Evolutionary conservation across 2,797 vertebrate species (phyloP).

Genomic region (Poeciliopsis turneri): DNA sequence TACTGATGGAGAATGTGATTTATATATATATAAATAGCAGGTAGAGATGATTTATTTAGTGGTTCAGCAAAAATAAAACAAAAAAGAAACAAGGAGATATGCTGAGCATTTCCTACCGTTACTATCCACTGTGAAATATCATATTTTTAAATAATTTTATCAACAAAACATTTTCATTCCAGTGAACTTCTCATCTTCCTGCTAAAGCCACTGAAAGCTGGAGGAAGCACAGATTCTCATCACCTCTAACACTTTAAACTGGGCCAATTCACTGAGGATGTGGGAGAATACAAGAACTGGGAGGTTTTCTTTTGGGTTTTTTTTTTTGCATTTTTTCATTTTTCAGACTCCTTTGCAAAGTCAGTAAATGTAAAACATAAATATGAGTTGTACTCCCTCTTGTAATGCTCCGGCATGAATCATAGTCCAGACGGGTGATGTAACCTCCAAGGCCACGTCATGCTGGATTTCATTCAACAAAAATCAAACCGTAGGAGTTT

Average conservation of each 20-base stretch:
- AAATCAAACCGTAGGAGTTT: slow-evolving; percentile 10
- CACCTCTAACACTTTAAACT: neutral
- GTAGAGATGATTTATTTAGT: neutral
- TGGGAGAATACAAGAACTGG: neutral
- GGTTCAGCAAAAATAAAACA: neutral
- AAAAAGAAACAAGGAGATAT: neutral
- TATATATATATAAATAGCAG: neutral
- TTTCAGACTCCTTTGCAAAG: slow-evolving; percentile 21
- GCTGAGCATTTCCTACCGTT: neutral
- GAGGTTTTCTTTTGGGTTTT: neutral
- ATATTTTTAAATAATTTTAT: neutral
- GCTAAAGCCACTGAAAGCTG: neutral
- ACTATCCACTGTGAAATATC: too few relatives aligned
- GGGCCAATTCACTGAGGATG: neutral
- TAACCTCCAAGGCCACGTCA: slow-evolving; percentile 33
- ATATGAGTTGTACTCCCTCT: slow-evolving; percentile 17
- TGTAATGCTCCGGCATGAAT: slow-evolving; percentile 50
- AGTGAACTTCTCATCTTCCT: slow-evolving; percentile 6
- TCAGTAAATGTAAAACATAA: too few relatives aligned
- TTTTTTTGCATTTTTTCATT: slow-evolving; percentile 38
- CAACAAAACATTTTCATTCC: neutral
- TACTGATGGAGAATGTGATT: neutral
- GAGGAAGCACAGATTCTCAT: neutral
- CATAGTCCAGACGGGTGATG: slow-evolving; percentile 48
- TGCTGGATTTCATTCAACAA: slow-evolving; percentile 2